Evolutionary conservation across 2,888 invertebrate genomes (phyloP), one percentile per base, ranked within the genome.

Genomic region (Hydraecia micacea): DNA sequence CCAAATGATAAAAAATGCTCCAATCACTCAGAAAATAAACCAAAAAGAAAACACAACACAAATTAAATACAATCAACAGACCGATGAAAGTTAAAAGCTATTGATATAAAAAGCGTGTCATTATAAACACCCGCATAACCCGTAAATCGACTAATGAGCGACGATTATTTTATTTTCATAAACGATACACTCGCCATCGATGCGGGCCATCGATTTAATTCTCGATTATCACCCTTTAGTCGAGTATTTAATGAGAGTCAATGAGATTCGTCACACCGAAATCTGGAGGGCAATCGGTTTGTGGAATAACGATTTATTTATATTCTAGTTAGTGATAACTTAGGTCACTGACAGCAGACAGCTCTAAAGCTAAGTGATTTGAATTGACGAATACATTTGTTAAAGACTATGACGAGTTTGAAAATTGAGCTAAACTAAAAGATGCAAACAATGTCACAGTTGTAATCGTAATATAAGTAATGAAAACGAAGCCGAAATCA

Each of bases 121-220:
- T 91, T 91, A 88, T 89, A 90, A 91, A 90, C 91, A 93, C 96
- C 96, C 96, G 96, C 96, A 96, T 96, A 85, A 81, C 87, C 89
- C 86, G 87, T 88, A 86, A 88, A 89, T 83, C 92, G 90, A 94
- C 94, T 95, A 96, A 95, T 96, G 95, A 93, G 92, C 90, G 91
- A 92, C 95, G 95, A 96, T 96, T 95, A 96, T 95, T 94, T 94
- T 95, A 95, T 96, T 95, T 95, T 95, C 92, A 94, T 95, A 95
- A 92, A 94, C 93, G 93, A 95, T 88, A 85, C 79, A 83, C 72
- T 68, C 67, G 72, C 68, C 90, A 86, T 85, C 89, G 93, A 96
- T 96, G 96, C 96, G 96, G 96, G 96, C 91, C 91, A 91, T 94
- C 94, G 94, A 94, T 94, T 95, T 91, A 95, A 95, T 94, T 93